Percentiles rank a stretch among this genome's conserved stretches.
These are phyloP conservation scores for Jaculus jaculus DNA, from an alignment of 2,113 vertebrate species.

Conservation along the genomic window DNA sequence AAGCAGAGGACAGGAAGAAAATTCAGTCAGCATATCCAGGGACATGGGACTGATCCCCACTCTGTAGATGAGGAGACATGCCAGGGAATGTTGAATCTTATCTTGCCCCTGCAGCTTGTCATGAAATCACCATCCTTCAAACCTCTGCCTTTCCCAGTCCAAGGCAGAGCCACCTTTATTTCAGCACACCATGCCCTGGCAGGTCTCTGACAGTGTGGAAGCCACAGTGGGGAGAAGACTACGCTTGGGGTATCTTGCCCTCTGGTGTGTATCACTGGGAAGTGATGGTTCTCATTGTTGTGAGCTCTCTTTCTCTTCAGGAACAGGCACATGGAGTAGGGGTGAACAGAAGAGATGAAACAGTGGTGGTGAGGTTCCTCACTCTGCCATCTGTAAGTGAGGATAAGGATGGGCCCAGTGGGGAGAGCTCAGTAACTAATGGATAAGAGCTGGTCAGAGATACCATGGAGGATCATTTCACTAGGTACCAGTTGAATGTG, in stretches of 20 bases:
- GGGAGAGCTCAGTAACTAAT: background rate
- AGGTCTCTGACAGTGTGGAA: background rate
- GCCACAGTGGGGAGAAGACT: background rate
- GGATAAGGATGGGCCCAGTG: background rate
- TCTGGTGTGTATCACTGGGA: background rate
- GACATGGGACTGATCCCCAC: background rate
- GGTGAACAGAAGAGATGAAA: background rate
- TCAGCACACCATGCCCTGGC: background rate
- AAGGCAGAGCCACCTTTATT: background rate
- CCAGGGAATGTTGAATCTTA: background rate
- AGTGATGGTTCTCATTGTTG: background rate
- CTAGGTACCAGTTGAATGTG: background rate
- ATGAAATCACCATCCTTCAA: accelerated
- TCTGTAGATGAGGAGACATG: too few relatives aligned
- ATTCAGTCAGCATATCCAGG: background rate
- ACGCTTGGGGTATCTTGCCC: background rate
- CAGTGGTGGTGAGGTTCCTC: background rate
- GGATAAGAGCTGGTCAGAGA: background rate
- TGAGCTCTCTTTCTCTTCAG: slow-evolving; percentile 20
- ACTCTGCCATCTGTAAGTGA: background rate
- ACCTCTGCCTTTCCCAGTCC: background rate
- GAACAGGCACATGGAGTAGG: background rate
- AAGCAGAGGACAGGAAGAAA: background rate
- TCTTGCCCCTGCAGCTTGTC: background rate
- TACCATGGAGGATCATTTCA: background rate